Evolutionary conservation across 2,888 invertebrate genomes (phyloP).

Genomic region (Arrhopalites spinosus): DNA sequence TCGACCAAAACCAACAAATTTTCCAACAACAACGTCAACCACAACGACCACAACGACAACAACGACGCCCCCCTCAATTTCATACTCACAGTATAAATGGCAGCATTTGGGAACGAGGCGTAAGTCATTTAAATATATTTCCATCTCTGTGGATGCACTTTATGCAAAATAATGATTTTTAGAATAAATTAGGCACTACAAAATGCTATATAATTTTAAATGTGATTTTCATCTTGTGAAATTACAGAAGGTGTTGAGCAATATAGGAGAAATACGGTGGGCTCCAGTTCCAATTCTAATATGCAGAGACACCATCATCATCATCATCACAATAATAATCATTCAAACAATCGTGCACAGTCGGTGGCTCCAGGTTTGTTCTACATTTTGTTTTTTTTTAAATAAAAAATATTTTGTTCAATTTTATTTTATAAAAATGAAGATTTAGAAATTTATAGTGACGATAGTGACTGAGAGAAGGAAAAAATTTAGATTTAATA

Average conservation of each 20-base stretch:
- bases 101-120: slow-evolving; percentile 52
- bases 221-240: no score
- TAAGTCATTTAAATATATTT: no score
- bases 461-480: no score
- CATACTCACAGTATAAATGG: slow-evolving; percentile 56
- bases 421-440: no score
- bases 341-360: slow-evolving; percentile 39
- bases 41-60: slow-evolving; percentile 50
- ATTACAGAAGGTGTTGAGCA: slow-evolving; percentile 54
- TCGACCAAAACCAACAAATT: slow-evolving; percentile 20
- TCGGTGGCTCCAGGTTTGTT: slow-evolving; percentile 53
- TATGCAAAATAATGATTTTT: no score
- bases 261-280: slow-evolving; percentile 41
- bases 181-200: no score
- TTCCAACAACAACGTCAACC: slow-evolving; percentile 47
- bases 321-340: slow-evolving; percentile 31
- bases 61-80: slow-evolving; percentile 46
- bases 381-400: background rate
- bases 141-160: no score
- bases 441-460: no score
- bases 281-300: slow-evolving; percentile 11
- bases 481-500: no score
- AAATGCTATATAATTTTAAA: no score
- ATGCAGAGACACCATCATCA: slow-evolving; percentile 40
- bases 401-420: no score